Percentiles rank a stretch among this genome's conserved stretches.
Conservation (phyloP, 2,113 vertebrate species). For the Plectropomus leopardus region DNA sequence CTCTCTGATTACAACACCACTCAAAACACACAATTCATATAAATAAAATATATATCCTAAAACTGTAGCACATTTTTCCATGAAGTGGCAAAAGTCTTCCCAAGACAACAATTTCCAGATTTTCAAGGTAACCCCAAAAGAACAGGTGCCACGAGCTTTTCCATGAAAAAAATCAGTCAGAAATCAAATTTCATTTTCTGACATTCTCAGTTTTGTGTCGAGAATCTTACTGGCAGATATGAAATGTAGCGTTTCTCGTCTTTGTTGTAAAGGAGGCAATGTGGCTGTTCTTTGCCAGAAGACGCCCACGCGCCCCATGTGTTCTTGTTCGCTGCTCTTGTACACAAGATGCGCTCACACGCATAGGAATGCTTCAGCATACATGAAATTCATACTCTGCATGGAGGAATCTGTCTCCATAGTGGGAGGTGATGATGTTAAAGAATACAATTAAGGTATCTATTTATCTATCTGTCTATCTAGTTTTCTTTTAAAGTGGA, state of each 20-base stretch:
- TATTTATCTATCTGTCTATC: background rate
- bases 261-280: constrained; percentile 75
- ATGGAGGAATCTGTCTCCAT: constrained; percentile 10
- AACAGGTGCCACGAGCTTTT: too few species aligned
- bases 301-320: constrained; percentile 82
- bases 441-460: constrained; percentile 1
- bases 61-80: background rate
- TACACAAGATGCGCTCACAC: constrained; percentile 29
- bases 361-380: constrained; percentile 38
- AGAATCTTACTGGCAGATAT: constrained; percentile 61
- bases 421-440: constrained; percentile 31
- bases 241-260: constrained; percentile 67
- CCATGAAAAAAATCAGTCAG: background rate
- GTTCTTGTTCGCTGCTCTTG: constrained; percentile 65
- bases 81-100: background rate
- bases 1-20: background rate
- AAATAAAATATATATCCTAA: background rate
- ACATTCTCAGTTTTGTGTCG: constrained; percentile 39
- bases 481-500: background rate
- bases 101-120: background rate
- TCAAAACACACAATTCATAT: background rate
- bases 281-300: constrained; percentile 72
- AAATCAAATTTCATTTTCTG: constrained; percentile 34
- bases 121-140: too few species aligned
- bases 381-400: constrained; percentile 45